These are phyloP conservation scores for Drosophila rubida DNA, from an alignment of 2,888 invertebrate species.

Conservation along the genomic window DNA sequence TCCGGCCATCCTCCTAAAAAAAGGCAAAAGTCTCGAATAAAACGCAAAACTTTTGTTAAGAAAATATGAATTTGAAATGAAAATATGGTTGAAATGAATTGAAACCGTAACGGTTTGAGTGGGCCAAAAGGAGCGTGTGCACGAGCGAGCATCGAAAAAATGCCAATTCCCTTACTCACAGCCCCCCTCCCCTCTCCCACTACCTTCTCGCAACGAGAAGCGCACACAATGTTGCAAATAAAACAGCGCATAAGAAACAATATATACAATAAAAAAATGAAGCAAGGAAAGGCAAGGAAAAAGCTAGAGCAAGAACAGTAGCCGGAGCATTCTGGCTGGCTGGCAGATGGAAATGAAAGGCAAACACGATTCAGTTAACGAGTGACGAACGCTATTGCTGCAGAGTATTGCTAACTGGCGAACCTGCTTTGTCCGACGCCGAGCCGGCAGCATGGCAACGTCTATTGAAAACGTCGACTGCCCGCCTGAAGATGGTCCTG, in stretches of 20 bases:
- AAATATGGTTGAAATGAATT: constrained; percentile 80
- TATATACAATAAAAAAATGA: constrained; percentile 69
- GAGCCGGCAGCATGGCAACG: constrained; percentile 39
- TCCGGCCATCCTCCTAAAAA: constrained; percentile 14
- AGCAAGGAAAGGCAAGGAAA: constrained; percentile 20
- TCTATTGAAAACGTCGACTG: constrained; percentile 66
- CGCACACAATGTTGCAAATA: constrained; percentile 74
- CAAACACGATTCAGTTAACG: constrained; percentile 80
- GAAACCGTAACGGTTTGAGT: constrained; percentile 75
- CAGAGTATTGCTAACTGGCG: constrained; percentile 68
- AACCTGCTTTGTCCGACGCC: constrained; percentile 60
- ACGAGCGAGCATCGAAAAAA: constrained; percentile 67
- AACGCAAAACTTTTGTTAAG: constrained; percentile 78
- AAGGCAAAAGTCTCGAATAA: constrained; percentile 64
- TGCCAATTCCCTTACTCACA: constrained; percentile 50
- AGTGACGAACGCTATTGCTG: constrained; percentile 68
- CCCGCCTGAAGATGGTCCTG: constrained; percentile 37
- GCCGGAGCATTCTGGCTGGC: constrained; percentile 37
- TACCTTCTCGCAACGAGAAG: too few relatives aligned
- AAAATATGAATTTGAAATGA: constrained; percentile 80
- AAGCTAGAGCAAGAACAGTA: constrained; percentile 22
- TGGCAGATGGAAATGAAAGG: constrained; percentile 79
- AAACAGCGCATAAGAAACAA: constrained; percentile 77
- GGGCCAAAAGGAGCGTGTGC: constrained; percentile 69
- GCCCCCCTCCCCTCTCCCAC: neutral